Base-by-base conservation (phyloP, 2,113 vertebrate genomes). In the Pyrgilauda ruficollis region DNA sequence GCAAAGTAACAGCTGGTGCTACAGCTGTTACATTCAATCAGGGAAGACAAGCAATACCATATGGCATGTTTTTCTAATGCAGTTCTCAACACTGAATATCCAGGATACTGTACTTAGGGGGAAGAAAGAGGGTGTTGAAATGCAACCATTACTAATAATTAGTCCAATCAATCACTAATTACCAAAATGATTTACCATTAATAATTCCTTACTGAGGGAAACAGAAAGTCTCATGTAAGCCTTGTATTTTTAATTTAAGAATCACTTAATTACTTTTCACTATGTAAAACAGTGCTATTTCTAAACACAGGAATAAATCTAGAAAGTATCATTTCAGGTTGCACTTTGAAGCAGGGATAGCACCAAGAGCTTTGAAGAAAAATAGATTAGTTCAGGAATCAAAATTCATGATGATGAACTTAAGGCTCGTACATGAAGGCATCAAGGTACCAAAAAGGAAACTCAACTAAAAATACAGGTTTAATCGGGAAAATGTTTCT, bases 21-120 rank as follows among this genome's bases (percentile, higher is more conserved):
- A 37, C 86, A 96, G 96, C 87, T 58, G 58, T 53, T 89, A 41
- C 80, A 94, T 90, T 77, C 89, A 95, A 83, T 96, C 93, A 85
- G 69, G 46, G 63, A 94, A 70, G 83, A 93, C 90, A 89, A 73
- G 89, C 67, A 52, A 59, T 41, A 85, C 91, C 93, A 89, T 91
- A 95, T 93, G 93, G 93, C 2, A 0, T 63, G 17, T 66, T 85
- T 90, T 89, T 55, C 59, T 66, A 73, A 83, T 13, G 52, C 66
- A 76, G 58, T 82, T 73, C 87, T 82, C 56, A 89, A 67, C 39
- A 61, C 6, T 37, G 49, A 91, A 53, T 68, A 91, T 76, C 77
- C 37, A 73, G 92, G 94, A 72, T 16, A 67, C 23, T 15, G 15
- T 44, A 72, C 52, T 78, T 67, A 35, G 10, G 16, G 37, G 18